Percentiles rank a stretch among this genome's conserved stretches.
These are phyloP conservation scores for Phalacrocorax brasilianus DNA, from an alignment of 2,113 vertebrate genomes.

Conservation along the genomic window DNA sequence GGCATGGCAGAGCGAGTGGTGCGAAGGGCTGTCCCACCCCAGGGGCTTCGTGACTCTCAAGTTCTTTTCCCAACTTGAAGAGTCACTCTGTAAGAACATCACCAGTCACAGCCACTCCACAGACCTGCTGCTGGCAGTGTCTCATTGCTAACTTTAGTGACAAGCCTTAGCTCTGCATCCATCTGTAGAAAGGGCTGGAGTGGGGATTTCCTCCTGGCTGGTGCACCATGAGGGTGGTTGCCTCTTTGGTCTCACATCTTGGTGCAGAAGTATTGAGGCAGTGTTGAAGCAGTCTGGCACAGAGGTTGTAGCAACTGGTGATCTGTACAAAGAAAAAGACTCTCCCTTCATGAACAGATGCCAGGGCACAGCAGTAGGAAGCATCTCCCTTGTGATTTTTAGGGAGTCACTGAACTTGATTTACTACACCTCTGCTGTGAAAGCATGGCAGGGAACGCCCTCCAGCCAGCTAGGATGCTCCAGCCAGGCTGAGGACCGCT, in stretches of 20 bases:
- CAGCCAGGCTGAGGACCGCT: accelerated
- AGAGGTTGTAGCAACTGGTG: neutral
- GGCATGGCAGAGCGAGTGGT: neutral
- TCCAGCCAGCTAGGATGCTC: neutral
- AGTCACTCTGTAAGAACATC: neutral
- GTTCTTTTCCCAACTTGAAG: neutral
- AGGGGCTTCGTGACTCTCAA: neutral
- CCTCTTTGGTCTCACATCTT: neutral
- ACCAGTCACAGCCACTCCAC: neutral
- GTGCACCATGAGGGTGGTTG: accelerated
- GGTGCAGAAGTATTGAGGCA: neutral
- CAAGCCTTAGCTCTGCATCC: neutral
- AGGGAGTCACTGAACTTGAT: neutral
- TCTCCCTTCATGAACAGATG: neutral
- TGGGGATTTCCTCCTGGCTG: neutral
- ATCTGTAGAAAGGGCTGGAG: neutral
- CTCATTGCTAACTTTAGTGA: neutral
- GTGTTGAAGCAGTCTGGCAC: neutral
- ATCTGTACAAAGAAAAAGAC: neutral
- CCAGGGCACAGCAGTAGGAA: neutral
- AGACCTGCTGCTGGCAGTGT: neutral
- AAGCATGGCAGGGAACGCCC: neutral
- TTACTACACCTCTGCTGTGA: neutral
- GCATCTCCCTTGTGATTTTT: neutral
- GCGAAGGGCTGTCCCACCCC: neutral